Base-by-base conservation (phyloP, 2,888 invertebrate genomes). In the Salpingus planirostris region DNA sequence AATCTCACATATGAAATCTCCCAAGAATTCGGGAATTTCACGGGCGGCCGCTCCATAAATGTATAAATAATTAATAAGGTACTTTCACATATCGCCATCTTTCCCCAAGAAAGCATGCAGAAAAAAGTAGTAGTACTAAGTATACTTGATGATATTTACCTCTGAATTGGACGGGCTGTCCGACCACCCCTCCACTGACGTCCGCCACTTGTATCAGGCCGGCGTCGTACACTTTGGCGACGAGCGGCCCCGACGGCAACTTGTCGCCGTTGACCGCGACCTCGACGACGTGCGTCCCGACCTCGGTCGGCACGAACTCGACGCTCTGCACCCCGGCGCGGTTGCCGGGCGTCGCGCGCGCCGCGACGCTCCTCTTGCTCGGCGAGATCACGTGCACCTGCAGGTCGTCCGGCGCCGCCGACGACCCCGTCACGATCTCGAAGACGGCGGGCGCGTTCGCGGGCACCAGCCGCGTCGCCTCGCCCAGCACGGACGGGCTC, bases 91-190 rank as follows among this genome's bases (percentile, higher is more conserved):
- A 12, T n/a, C n/a, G n/a, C n/a, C n/a, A n/a, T n/a, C n/a, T n/a
- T n/a, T n/a, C n/a, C n/a, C n/a, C n/a, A n/a, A n/a, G n/a, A n/a
- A n/a, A n/a, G n/a, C n/a, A n/a, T n/a, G n/a, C n/a, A n/a, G n/a
- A n/a, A n/a, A n/a, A n/a, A n/a, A n/a, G n/a, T n/a, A n/a, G n/a
- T n/a, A n/a, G n/a, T n/a, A n/a, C n/a, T n/a, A n/a, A n/a, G n/a
- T n/a, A n/a, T n/a, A n/a, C n/a, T n/a, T n/a, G n/a, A n/a, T n/a
- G n/a, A n/a, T n/a, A 30, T 57, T 49, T 68, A 92, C 92, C 91
- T 78, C 86, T 80, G 66, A 98, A 97, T 66, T 95, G 92, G 59
- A 93, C 91, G 42, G 92, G 89, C 65, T 95, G 90, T 31, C 95
- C 95, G 21, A 96, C 91, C 40, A 89, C 81, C 38, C 92, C 95